Percentiles rank a stretch among this genome's conserved stretches.
These are phyloP conservation scores for Zeuzera pyrina DNA, from an alignment of 2,888 invertebrate species.

Conservation along the genomic window DNA sequence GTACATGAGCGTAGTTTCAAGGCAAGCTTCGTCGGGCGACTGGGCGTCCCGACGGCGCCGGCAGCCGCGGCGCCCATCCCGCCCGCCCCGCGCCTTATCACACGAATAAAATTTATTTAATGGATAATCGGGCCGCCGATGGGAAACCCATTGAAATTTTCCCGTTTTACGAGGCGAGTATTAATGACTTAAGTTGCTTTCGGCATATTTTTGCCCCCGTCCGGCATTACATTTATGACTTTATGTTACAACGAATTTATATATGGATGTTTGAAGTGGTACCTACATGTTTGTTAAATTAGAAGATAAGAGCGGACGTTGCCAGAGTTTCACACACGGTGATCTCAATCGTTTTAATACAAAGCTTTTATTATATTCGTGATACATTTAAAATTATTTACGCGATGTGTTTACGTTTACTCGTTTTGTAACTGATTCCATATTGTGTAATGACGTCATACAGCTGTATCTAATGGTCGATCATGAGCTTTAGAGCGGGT, in stretches of 20 bases:
- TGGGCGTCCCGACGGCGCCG: constrained; percentile 61
- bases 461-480: too few relatives aligned
- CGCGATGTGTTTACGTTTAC: too few relatives aligned
- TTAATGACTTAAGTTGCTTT: constrained; percentile 42
- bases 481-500: too few relatives aligned
- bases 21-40: constrained; percentile 50
- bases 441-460: too few relatives aligned
- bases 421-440: too few relatives aligned
- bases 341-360: too few relatives aligned
- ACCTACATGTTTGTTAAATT: not conserved
- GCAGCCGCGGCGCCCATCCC: constrained; percentile 27
- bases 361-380: too few relatives aligned
- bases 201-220: constrained; percentile 27
- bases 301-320: too few relatives aligned
- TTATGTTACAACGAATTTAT: too few relatives aligned
- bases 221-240: too few relatives aligned
- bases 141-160: constrained; percentile 54
- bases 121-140: constrained; percentile 58
- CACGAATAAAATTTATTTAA: constrained; percentile 68
- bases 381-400: too few relatives aligned
- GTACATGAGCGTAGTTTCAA: constrained; percentile 30
- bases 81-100: constrained; percentile 62
- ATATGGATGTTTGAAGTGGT: not conserved
- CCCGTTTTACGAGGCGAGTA: constrained; percentile 42
- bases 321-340: too few relatives aligned